Evolutionary conservation across 1,140 invertebrate genomes (phyloP).

Genomic region (Ceratoteleas bidentatus): DNA sequence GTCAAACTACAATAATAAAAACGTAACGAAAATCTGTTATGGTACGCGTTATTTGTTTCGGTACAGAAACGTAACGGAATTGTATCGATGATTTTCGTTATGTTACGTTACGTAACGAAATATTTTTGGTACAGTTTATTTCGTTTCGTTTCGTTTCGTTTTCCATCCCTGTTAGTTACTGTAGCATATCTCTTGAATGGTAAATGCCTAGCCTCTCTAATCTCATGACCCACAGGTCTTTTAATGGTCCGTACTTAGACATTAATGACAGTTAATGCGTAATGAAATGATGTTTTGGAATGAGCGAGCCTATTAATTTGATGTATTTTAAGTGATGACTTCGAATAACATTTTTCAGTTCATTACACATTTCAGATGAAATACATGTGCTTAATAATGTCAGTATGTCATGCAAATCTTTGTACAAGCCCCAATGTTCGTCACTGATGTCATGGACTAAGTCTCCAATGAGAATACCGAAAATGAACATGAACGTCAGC

Average conservation of each 20-base stretch:
- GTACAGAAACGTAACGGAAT: too few relatives aligned
- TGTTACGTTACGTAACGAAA: too few relatives aligned
- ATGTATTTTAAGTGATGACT: not conserved
- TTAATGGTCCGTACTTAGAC: slow-evolving; percentile 18
- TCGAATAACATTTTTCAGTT: not conserved
- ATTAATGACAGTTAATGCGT: slow-evolving; percentile 26
- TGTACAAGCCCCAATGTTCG: slow-evolving; percentile 5
- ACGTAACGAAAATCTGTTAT: too few relatives aligned
- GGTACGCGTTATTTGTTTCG: too few relatives aligned
- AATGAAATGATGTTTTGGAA: slow-evolving; percentile 42
- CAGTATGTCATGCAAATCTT: slow-evolving; percentile 1
- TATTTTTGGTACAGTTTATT: too few relatives aligned
- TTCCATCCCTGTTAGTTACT: too few relatives aligned
- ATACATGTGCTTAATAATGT: not conserved
- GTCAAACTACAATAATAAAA: too few relatives aligned
- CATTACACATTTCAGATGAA: not conserved
- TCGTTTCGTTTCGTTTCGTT: too few relatives aligned
- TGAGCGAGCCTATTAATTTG: slow-evolving; percentile 12
- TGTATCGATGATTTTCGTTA: too few relatives aligned
- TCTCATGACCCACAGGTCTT: slow-evolving; percentile 11
- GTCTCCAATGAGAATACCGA: slow-evolving; percentile 16
- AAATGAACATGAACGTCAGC: slow-evolving; percentile 5
- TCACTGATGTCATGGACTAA: not conserved
- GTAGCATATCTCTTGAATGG: too few relatives aligned
- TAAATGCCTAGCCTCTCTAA: too few relatives aligned